Evolutionary conservation across 1,140 invertebrate species (phyloP).

Genomic region (Akabosia matsudoensis): DNA sequence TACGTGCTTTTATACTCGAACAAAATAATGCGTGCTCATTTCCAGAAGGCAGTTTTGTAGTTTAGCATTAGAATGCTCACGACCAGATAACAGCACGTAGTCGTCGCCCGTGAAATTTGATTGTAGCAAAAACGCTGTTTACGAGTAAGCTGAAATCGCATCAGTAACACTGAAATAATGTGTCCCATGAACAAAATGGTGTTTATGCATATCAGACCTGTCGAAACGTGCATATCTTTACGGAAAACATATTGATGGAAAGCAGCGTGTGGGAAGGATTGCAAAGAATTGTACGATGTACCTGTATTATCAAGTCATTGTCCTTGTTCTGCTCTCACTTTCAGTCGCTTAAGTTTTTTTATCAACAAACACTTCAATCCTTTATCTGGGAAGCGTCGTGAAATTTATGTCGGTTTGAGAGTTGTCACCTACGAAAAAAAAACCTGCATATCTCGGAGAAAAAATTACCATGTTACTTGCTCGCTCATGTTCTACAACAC

Average conservation of each 20-base stretch:
- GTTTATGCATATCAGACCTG: slow-evolving; percentile 7
- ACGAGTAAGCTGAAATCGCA: no score
- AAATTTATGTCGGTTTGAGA: no score
- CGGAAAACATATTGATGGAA: not conserved
- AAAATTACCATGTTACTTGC: no score
- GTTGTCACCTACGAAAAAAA: no score
- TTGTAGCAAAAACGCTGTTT: not conserved
- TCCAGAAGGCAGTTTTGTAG: no score
- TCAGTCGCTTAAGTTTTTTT: slow-evolving; percentile 1
- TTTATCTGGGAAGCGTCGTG: not conserved
- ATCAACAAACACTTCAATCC: not conserved
- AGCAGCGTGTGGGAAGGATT: not conserved
- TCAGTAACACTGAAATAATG: no score
- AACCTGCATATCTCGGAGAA: no score
- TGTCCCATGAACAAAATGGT: not conserved
- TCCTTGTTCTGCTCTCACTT: not conserved
- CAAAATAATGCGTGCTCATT: no score
- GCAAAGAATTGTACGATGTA: not conserved
- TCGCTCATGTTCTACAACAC: not conserved
- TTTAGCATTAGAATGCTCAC: not conserved
- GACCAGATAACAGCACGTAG: not conserved
- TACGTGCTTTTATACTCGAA: no score
- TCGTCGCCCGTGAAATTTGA: not conserved
- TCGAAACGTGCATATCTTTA: slow-evolving; percentile 6
- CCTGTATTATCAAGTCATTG: not conserved